phyloP scores from a whole-genome alignment of 2,113 vertebrate genomes.

The Colistium nudipinnis region DNA sequence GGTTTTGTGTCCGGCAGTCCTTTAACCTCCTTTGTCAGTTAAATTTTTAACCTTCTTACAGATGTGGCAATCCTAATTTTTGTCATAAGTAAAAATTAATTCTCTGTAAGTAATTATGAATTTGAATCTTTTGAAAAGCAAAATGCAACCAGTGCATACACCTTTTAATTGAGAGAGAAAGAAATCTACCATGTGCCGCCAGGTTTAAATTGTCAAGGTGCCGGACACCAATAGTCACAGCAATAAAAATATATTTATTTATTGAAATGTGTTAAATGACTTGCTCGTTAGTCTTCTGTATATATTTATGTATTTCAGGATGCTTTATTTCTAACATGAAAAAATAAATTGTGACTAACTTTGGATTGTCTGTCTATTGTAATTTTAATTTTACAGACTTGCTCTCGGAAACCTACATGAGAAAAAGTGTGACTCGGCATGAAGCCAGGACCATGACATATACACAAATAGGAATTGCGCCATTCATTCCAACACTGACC shows the following conservation, averaged over 20 bases:
- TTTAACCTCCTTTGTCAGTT: slow-evolving; percentile 69
- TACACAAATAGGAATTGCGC: neutral
- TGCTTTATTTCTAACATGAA: slow-evolving; percentile 44
- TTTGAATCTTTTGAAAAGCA: slow-evolving; percentile 5
- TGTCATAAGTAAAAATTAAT: slow-evolving; percentile 15
- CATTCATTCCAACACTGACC: neutral
- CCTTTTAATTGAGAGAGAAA: neutral
- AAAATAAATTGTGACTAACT: slow-evolving; percentile 46
- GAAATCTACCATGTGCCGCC: neutral
- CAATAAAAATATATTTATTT: slow-evolving; percentile 85
- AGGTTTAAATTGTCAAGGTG: slow-evolving; percentile 55
- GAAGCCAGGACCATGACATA: neutral
- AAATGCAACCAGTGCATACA: neutral
- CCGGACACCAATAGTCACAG: slow-evolving; percentile 74
- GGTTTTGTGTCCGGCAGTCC: slow-evolving; percentile 49
- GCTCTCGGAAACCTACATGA: neutral
- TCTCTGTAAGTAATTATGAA: slow-evolving; percentile 39
- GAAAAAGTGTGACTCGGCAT: neutral
- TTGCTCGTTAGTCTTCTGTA: slow-evolving; percentile 24
- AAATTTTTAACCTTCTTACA: slow-evolving; percentile 62
- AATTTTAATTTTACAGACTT: neutral
- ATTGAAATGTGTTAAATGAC: slow-evolving; percentile 80
- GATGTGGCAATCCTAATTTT: slow-evolving; percentile 58
- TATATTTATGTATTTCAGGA: slow-evolving; percentile 68
- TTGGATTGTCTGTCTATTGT: neutral